phyloP scores from a whole-genome alignment of 1,140 invertebrate genomes.

The Venustaconcha ellipsiformis region DNA sequence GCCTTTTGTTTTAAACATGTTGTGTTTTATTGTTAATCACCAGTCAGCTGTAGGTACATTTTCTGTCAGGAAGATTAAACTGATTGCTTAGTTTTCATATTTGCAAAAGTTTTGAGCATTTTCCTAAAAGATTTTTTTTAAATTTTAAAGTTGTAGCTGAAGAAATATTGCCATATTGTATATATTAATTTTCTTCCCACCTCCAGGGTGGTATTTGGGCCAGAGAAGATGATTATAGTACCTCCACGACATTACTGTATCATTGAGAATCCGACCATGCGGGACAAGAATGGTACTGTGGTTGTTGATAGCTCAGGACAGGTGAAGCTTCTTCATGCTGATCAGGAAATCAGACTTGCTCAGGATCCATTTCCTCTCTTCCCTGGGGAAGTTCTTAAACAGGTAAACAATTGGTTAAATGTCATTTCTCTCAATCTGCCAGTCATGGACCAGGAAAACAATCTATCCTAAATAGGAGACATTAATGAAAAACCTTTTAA shows the following conservation, averaged over 20 bases:
- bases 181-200: background rate
- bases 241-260: constrained; percentile 72
- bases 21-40: no score
- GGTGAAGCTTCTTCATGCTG: constrained; percentile 69
- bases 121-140: no score
- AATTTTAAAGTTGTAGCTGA: no score
- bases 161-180: no score
- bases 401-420: constrained; percentile 42
- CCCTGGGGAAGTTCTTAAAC: constrained; percentile 71
- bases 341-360: constrained; percentile 71
- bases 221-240: constrained; percentile 71
- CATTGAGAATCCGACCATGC: constrained; percentile 70
- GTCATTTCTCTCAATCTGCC: background rate
- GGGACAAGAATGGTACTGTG: constrained; percentile 63
- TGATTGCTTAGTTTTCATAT: no score
- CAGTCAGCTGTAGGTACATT: no score
- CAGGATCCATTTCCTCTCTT: constrained; percentile 74
- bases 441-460: background rate
- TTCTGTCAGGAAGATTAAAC: no score
- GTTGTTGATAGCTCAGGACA: constrained; percentile 67
- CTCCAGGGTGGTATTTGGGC: constrained; percentile 66
- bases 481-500: background rate
- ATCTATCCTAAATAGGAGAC: background rate
- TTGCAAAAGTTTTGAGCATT: no score
- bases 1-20: no score